A percentile compares a stretch with the other conserved stretches of the same genome.
Evolutionary conservation across 2,797 vertebrate genomes (phyloP).

Genomic region (Eulemur coronatus): DNA sequence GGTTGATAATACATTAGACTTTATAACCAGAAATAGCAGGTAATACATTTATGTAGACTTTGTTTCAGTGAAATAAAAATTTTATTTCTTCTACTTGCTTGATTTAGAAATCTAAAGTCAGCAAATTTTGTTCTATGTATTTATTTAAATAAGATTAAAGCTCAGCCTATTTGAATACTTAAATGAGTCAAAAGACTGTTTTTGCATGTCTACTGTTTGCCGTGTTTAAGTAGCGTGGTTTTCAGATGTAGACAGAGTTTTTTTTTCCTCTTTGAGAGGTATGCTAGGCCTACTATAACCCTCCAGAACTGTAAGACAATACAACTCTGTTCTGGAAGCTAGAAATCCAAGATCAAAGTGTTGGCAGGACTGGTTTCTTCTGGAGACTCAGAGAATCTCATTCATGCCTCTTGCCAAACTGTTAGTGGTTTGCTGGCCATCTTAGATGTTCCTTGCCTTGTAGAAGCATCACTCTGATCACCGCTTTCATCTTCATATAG

Average conservation of each 20-base stretch:
- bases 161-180: not conserved
- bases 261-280: not conserved
- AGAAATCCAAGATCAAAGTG: not conserved
- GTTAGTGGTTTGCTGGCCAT: not conserved
- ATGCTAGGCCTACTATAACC: not conserved
- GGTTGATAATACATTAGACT: not conserved
- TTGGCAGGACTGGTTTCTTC: not conserved
- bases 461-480: not conserved
- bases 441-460: not conserved
- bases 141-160: not conserved
- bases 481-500: not conserved
- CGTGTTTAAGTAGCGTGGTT: not conserved
- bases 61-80: not conserved
- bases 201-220: not conserved
- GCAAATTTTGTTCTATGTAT: not conserved
- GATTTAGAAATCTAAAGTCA: not conserved
- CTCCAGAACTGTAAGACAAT: not conserved
- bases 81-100: not conserved
- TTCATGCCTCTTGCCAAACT: accelerated
- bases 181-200: not conserved
- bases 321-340: not conserved
- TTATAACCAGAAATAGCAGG: not conserved
- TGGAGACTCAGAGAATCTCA: not conserved
- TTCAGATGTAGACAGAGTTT: not conserved
- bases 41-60: not conserved